A percentile compares a stretch with the other conserved stretches of the same genome.
Evolutionary conservation across 2,113 vertebrate genomes (phyloP).

Genomic region (Tetrao urogallus): DNA sequence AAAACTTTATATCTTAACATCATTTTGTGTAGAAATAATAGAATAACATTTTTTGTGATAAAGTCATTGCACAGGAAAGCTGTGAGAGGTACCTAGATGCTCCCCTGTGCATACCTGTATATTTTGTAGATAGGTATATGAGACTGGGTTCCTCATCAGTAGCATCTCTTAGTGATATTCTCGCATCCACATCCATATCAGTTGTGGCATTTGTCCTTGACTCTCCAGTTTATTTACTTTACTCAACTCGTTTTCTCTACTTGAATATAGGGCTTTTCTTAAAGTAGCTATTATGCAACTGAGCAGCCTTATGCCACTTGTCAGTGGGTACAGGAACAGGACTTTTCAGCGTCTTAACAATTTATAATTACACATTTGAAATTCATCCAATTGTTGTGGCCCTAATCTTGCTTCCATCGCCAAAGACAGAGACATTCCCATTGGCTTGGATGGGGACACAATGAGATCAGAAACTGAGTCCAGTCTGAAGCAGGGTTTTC

Average conservation of each 20-base stretch:
- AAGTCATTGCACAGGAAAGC: neutral
- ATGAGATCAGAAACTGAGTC: neutral
- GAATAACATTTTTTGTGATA: neutral
- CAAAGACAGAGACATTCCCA: neutral
- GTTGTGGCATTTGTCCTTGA: neutral
- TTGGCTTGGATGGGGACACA: neutral
- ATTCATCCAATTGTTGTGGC: neutral
- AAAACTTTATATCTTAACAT: neutral
- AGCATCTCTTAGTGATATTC: neutral
- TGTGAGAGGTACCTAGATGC: neutral
- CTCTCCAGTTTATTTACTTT: neutral
- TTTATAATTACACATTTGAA: neutral
- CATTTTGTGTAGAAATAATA: neutral
- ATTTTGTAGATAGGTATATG: neutral
- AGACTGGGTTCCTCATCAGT: neutral
- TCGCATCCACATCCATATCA: neutral
- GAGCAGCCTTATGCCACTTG: neutral
- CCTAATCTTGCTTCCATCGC: neutral
- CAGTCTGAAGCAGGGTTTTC: neutral
- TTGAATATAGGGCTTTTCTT: fast-evolving
- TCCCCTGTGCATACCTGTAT: neutral
- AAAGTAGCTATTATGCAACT: neutral
- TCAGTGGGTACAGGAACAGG: neutral
- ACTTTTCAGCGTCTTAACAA: neutral
- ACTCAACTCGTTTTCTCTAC: neutral